These are phyloP conservation scores for Scelioninae gen. 2 DNA, from an alignment of 2,888 invertebrate genomes.

Conservation along the genomic window DNA sequence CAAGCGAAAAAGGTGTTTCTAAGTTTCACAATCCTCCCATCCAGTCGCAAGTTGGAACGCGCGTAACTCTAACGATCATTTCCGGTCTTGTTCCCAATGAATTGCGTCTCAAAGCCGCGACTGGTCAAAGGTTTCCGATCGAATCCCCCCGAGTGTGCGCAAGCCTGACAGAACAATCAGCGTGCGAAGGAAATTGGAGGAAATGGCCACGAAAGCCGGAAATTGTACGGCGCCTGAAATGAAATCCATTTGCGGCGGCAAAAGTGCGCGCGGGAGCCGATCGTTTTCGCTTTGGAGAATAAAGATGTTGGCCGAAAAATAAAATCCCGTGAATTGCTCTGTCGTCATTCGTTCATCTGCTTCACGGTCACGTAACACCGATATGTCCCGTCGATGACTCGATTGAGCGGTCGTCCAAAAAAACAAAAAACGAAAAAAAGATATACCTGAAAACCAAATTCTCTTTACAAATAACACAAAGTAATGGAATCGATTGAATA, in stretches of 20 bases:
- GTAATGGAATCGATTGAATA: too few relatives aligned
- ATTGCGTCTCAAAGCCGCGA: slow-evolving; percentile 26
- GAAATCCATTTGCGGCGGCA: background rate
- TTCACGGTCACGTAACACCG: slow-evolving; percentile 18
- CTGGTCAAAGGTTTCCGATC: slow-evolving; percentile 38
- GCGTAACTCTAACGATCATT: slow-evolving; percentile 31
- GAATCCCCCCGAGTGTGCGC: background rate
- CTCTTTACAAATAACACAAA: too few relatives aligned
- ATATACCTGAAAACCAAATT: too few relatives aligned
- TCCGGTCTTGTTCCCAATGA: slow-evolving; percentile 30
- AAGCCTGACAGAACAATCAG: slow-evolving; percentile 13
- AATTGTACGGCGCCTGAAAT: slow-evolving; percentile 14
- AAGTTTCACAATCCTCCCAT: slow-evolving; percentile 2
- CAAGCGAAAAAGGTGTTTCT: slow-evolving; percentile 62
- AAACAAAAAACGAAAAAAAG: too few relatives aligned
- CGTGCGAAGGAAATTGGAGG: slow-evolving; percentile 33
- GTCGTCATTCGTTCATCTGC: slow-evolving; percentile 20
- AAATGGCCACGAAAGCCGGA: slow-evolving; percentile 33
- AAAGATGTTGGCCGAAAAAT: too few relatives aligned
- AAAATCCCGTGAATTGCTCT: slow-evolving; percentile 35
- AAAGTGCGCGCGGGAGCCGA: background rate
- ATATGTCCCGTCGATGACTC: too few relatives aligned
- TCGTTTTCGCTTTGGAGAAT: slow-evolving; percentile 26
- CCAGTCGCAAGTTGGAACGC: background rate
- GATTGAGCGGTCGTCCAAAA: too few relatives aligned